phyloP scores from a whole-genome alignment of 1,140 invertebrate species.

The Ganaspis sp. region DNA sequence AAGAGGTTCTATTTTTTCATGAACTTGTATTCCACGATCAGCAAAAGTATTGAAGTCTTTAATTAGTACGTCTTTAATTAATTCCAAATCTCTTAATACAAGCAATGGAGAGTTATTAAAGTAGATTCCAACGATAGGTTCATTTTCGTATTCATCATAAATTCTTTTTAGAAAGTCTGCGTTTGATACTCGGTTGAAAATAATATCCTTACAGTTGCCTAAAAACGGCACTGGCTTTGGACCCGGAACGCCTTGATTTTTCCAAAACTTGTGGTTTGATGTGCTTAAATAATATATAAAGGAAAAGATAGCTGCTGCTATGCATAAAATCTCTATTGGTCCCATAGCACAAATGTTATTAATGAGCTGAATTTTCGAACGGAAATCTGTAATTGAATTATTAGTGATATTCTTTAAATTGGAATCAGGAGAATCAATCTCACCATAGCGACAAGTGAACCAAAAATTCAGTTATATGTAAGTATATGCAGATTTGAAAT shows the following conservation, averaged over 20 bases:
- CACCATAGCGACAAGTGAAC: too few species aligned
- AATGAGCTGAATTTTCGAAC: not conserved
- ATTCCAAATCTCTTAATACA: conserved; percentile 71
- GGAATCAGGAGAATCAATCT: too few species aligned
- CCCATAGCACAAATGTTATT: conserved; percentile 31
- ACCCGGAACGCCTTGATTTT: conserved; percentile 50
- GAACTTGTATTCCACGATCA: conserved; percentile 64
- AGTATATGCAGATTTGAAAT: too few species aligned
- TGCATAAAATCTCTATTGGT: conserved; percentile 47
- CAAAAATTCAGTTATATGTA: too few species aligned
- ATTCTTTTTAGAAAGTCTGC: conserved; percentile 45
- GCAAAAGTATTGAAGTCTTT: conserved; percentile 75
- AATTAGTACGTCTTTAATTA: conserved; percentile 74
- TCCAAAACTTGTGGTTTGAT: conserved; percentile 64
- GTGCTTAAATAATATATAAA: conserved; percentile 53
- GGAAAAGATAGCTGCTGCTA: conserved; percentile 32
- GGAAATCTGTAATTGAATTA: too few species aligned
- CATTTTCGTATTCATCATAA: conserved; percentile 60
- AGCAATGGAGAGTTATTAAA: conserved; percentile 64
- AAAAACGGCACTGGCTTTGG: conserved; percentile 47
- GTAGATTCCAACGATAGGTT: conserved; percentile 72
- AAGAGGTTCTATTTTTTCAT: conserved; percentile 67
- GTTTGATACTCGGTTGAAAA: conserved; percentile 39
- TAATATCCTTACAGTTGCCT: conserved; percentile 63
- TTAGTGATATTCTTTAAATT: too few species aligned